Evolutionary conservation across 37 sponge, comb jelly and placozoan species (phyloP).

Genomic region (Chondrilla cf. caribensis): DNA sequence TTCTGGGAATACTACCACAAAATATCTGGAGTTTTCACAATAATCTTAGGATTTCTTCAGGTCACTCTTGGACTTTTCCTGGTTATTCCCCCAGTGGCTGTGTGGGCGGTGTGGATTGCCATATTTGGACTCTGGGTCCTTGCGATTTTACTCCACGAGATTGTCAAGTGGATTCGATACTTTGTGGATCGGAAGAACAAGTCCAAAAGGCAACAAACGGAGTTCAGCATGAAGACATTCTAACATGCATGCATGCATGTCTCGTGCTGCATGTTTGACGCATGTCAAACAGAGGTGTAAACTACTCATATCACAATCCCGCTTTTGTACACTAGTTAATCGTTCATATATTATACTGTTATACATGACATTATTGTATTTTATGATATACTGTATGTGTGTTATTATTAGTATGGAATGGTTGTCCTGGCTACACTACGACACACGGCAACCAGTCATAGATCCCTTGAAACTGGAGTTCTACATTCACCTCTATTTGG

Average conservation of each 20-base stretch:
- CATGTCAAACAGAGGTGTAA: no score
- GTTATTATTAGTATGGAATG: no score
- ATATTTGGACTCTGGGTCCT: constrained; percentile 46
- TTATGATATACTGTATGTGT: no score
- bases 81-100: constrained; percentile 34
- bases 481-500: no score
- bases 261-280: no score
- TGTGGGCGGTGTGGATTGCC: constrained; percentile 59
- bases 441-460: no score
- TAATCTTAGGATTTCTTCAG: constrained; percentile 45
- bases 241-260: not conserved
- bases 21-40: constrained; percentile 32
- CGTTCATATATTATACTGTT: no score
- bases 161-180: constrained; percentile 23
- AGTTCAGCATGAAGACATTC: constrained; percentile 2
- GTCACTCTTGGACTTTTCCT: constrained; percentile 69
- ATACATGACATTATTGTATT: no score
- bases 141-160: constrained; percentile 53
- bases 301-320: no score
- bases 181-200: not conserved
- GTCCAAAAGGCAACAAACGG: not conserved
- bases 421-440: no score
- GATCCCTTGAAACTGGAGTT: no score
- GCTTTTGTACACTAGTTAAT: no score
- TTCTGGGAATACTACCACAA: constrained; percentile 65